phyloP scores from a whole-genome alignment of 2,113 vertebrate species.

The Peromyscus leucopus region DNA sequence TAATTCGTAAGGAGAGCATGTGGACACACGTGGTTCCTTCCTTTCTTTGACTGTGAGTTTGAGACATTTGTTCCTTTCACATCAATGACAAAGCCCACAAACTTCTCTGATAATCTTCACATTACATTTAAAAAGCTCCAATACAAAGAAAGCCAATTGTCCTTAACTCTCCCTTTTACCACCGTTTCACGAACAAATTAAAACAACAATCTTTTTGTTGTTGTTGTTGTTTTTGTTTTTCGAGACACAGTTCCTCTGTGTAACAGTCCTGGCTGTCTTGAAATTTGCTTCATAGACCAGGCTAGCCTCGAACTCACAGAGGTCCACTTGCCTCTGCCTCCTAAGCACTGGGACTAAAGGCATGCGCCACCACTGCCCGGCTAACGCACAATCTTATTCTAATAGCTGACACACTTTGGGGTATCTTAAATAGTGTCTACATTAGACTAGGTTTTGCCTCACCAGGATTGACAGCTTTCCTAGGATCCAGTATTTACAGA shows the following conservation, averaged over 20 bases:
- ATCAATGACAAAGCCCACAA: background rate
- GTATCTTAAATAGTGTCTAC: constrained; percentile 25
- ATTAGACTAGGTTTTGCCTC: background rate
- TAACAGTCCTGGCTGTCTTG: background rate
- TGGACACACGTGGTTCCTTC: background rate
- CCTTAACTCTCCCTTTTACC: background rate
- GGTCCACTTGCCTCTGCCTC: background rate
- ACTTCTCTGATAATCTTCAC: background rate
- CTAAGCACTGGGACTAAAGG: background rate
- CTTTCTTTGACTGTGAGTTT: constrained; percentile 4
- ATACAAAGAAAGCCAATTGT: background rate
- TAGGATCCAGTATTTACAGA: background rate
- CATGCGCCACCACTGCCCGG: background rate
- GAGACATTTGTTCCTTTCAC: background rate
- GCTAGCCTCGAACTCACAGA: background rate
- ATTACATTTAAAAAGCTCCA: constrained; percentile 18
- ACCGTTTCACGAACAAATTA: constrained; percentile 42
- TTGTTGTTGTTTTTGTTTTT: background rate
- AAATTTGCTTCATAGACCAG: background rate
- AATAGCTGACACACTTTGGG: constrained; percentile 46
- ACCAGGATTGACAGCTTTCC: constrained; percentile 1
- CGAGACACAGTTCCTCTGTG: background rate
- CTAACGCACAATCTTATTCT: constrained; percentile 45
- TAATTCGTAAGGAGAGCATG: background rate
- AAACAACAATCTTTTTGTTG: background rate